These are phyloP conservation scores for Pagetopsis macropterus DNA, from an alignment of 2,797 vertebrate genomes.

Conservation along the genomic window DNA sequence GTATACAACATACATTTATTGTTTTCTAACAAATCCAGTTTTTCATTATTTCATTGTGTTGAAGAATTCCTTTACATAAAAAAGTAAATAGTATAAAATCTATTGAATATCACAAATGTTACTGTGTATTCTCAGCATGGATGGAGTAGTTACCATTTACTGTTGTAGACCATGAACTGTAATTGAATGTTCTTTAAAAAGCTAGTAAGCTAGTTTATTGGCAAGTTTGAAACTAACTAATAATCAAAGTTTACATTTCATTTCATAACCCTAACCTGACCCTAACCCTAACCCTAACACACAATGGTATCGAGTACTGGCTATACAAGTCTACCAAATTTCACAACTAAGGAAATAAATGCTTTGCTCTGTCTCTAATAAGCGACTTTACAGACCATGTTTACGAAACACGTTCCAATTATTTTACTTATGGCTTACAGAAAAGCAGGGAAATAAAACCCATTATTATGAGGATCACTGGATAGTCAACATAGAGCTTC, in stretches of 20 bases:
- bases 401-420: neutral
- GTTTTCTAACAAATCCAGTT: neutral
- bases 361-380: neutral
- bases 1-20: neutral
- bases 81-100: neutral
- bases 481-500: neutral
- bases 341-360: neutral
- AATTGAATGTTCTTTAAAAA: neutral
- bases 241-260: neutral
- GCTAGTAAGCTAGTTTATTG: neutral
- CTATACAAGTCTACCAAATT: neutral
- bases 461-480: neutral
- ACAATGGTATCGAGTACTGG: too few species aligned
- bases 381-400: neutral
- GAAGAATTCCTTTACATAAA: neutral
- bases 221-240: neutral
- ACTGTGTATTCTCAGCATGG: neutral
- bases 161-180: neutral
- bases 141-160: neutral
- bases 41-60: neutral
- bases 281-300: too few species aligned
- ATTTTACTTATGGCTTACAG: neutral
- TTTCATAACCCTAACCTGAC: neutral
- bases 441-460: constrained; percentile 1
- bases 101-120: neutral